These are phyloP conservation scores for Lordiphosa fenestrarum DNA, from an alignment of 2,888 invertebrate species.

Conservation along the genomic window DNA sequence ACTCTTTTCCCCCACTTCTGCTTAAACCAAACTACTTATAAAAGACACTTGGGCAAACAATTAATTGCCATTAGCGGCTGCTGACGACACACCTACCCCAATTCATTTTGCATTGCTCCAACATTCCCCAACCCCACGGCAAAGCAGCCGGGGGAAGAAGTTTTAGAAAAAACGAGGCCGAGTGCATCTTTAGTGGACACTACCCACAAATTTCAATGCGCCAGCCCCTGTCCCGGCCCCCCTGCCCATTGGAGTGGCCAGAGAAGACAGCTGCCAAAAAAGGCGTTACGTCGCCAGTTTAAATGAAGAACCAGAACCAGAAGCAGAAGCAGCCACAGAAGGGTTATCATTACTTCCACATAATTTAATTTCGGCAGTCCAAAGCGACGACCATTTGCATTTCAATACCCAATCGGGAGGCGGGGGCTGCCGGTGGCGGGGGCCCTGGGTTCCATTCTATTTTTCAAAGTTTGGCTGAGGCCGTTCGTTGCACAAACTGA, in stretches of 20 bases:
- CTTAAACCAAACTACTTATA: constrained; percentile 21
- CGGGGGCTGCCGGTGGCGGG: too few relatives aligned
- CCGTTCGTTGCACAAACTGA: constrained; percentile 72
- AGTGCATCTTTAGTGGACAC: constrained; percentile 5
- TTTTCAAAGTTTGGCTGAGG: constrained; percentile 63
- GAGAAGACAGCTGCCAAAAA: constrained; percentile 67
- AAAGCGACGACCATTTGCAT: constrained; percentile 71
- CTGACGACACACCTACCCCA: constrained; percentile 71
- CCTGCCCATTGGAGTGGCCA: background rate
- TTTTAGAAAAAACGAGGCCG: constrained; percentile 31
- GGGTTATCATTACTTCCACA: constrained; percentile 76
- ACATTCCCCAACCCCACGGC: too few relatives aligned
- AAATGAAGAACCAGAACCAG: constrained; percentile 35
- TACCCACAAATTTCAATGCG: constrained; percentile 1
- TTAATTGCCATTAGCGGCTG: constrained; percentile 68
- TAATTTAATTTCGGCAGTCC: constrained; percentile 75
- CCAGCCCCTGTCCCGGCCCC: background rate
- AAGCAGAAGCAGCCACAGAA: constrained; percentile 42
- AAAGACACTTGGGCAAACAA: constrained; percentile 58
- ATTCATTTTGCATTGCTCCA: constrained; percentile 53
- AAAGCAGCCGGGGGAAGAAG: constrained; percentile 9
- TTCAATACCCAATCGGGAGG: constrained; percentile 57
- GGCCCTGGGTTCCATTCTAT: constrained; percentile 39
- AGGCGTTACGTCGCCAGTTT: constrained; percentile 68
- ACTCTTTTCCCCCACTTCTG: background rate